These are phyloP conservation scores for Ptychochromis oligacanthus DNA, from an alignment of 2,113 vertebrate genomes.

Conservation along the genomic window DNA sequence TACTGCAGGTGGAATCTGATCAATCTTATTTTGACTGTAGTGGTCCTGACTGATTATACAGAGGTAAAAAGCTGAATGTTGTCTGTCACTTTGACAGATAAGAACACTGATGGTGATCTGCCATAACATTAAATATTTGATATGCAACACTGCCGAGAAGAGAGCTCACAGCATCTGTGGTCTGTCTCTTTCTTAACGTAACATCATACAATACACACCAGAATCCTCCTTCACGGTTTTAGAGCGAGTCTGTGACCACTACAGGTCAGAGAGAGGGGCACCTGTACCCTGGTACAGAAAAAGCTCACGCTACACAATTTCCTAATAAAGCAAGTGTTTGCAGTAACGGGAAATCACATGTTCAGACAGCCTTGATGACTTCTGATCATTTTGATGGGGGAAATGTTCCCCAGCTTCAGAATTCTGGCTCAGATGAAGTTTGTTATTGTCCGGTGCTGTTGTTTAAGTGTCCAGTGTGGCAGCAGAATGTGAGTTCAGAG, in stretches of 20 bases:
- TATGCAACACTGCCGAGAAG: neutral
- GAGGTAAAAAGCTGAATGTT: neutral
- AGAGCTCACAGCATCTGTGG: neutral
- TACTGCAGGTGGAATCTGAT: neutral
- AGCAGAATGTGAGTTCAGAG: neutral
- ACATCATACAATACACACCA: neutral
- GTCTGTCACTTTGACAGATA: neutral
- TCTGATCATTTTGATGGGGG: too few species aligned
- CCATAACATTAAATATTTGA: neutral
- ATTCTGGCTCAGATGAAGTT: too few species aligned
- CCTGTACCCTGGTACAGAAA: too few species aligned
- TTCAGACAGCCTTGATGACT: too few species aligned
- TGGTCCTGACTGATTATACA: neutral
- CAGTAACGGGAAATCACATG: too few species aligned
- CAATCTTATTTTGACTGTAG: neutral
- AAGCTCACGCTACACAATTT: too few species aligned
- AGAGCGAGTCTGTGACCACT: neutral
- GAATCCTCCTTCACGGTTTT: neutral
- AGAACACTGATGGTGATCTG: neutral
- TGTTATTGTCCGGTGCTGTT: neutral
- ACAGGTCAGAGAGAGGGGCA: too few species aligned
- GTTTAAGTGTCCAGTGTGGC: neutral
- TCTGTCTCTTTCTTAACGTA: neutral
- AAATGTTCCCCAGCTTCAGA: too few species aligned
- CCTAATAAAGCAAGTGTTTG: too few species aligned